These are phyloP conservation scores for Rhyzopertha dominica DNA, from an alignment of 1,140 invertebrate species.

Conservation along the genomic window DNA sequence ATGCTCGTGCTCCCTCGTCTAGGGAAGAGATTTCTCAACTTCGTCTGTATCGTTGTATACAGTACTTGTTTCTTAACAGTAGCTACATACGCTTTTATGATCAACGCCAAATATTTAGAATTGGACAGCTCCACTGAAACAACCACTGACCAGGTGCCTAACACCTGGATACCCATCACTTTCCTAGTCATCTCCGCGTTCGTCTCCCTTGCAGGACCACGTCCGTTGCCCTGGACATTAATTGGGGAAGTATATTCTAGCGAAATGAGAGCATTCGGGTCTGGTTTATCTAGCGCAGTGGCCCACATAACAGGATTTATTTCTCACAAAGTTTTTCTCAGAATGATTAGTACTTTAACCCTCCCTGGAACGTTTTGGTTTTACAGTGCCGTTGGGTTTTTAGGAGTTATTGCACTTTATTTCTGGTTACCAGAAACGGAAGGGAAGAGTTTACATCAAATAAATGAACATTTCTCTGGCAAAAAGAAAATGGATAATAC, in stretches of 20 bases:
- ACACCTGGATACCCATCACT: slow-evolving; percentile 63
- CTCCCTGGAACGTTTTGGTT: slow-evolving; percentile 65
- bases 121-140: slow-evolving; percentile 53
- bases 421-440: slow-evolving; percentile 74
- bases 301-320: slow-evolving; percentile 68
- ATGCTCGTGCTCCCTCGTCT: slow-evolving; percentile 61
- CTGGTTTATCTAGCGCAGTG: slow-evolving; percentile 62
- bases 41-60: slow-evolving; percentile 58
- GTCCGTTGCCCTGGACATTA: slow-evolving; percentile 70
- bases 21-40: slow-evolving; percentile 61
- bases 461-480: slow-evolving; percentile 63
- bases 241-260: slow-evolving; percentile 66
- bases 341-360: slow-evolving; percentile 55
- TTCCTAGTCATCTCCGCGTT: slow-evolving; percentile 63
- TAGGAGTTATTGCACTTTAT: slow-evolving; percentile 55
- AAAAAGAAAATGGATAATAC: slow-evolving; percentile 47
- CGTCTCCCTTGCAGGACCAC: slow-evolving; percentile 62
- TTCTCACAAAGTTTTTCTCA: slow-evolving; percentile 66
- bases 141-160: slow-evolving; percentile 27
- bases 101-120: slow-evolving; percentile 33
- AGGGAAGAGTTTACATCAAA: slow-evolving; percentile 70
- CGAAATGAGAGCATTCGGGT: slow-evolving; percentile 60
- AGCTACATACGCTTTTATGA: slow-evolving; percentile 51
- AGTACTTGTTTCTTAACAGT: slow-evolving; percentile 57
- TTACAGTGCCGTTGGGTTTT: slow-evolving; percentile 58